Conservation (phyloP, 1,140 invertebrate species). For the Drosophila pandora region DNA sequence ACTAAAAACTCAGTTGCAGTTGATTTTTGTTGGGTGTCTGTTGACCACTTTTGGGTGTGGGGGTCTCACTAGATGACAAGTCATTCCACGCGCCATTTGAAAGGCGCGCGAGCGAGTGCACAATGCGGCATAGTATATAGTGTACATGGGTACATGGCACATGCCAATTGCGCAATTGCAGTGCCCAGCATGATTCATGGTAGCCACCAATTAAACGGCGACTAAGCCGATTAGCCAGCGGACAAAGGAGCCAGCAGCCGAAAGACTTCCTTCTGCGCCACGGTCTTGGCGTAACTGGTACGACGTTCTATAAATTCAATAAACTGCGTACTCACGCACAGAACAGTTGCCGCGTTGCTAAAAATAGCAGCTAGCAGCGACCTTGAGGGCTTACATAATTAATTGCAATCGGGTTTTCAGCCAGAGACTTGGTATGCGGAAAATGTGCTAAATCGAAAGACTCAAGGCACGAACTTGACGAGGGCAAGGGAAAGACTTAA, state of each 20-base stretch:
- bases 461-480: slow-evolving; percentile 66
- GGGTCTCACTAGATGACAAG: slow-evolving; percentile 59
- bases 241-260: slow-evolving; percentile 47
- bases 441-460: slow-evolving; percentile 61
- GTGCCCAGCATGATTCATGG: slow-evolving; percentile 55
- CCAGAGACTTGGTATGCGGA: slow-evolving; percentile 59
- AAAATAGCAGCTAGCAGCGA: slow-evolving; percentile 62
- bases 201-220: slow-evolving; percentile 54
- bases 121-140: slow-evolving; percentile 2
- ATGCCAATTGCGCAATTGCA: slow-evolving; percentile 74
- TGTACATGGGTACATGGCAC: slow-evolving; percentile 46
- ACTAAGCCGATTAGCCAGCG: slow-evolving; percentile 65
- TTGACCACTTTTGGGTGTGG: slow-evolving; percentile 33
- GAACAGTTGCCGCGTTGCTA: slow-evolving; percentile 69
- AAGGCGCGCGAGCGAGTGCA: slow-evolving; percentile 45
- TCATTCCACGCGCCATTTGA: slow-evolving; percentile 53
- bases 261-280: slow-evolving; percentile 69
- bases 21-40: neutral
- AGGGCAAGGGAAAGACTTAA: neutral
- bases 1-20: slow-evolving; percentile 27
- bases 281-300: slow-evolving; percentile 49
- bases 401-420: slow-evolving; percentile 58
- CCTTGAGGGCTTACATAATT: slow-evolving; percentile 75
- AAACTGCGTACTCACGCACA: slow-evolving; percentile 61
- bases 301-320: slow-evolving; percentile 24